Conservation (phyloP, 92 coral and sea anemone genomes). For the Zoanthus sansibaricus region DNA sequence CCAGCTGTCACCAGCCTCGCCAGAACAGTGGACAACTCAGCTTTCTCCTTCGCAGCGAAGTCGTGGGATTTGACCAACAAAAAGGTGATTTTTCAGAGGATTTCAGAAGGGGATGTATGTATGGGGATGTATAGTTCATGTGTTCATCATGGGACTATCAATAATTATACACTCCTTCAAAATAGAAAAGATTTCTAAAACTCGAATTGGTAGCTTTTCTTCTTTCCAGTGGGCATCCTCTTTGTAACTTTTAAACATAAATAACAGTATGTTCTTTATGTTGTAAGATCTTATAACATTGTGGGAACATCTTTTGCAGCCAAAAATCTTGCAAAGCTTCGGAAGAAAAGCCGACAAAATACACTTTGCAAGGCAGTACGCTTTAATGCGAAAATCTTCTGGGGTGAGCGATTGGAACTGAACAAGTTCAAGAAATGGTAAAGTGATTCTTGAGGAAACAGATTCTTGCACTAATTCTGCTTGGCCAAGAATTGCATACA, state of each 20-base stretch:
- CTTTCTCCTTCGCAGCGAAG: too few relatives aligned
- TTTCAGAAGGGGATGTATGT: too few relatives aligned
- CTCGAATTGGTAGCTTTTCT: conserved; percentile 45
- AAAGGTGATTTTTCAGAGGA: too few relatives aligned
- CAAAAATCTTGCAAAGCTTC: conserved; percentile 44
- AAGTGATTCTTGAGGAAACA: conserved; percentile 56
- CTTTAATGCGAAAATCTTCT: conserved; percentile 50
- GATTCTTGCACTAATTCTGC: not conserved
- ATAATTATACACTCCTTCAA: conserved; percentile 52
- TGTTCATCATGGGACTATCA: conserved; percentile 32
- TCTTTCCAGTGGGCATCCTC: conserved; percentile 53
- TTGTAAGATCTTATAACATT: conserved; percentile 60
- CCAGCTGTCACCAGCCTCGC: too few relatives aligned
- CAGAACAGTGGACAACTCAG: too few relatives aligned
- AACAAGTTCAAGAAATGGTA: conserved; percentile 56
- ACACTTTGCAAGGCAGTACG: conserved; percentile 60
- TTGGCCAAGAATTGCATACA: conserved; percentile 58
- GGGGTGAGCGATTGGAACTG: conserved; percentile 26
- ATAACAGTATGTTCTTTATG: conserved; percentile 55
- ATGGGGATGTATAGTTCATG: too few relatives aligned
- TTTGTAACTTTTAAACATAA: conserved; percentile 59
- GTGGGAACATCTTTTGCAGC: conserved; percentile 63
- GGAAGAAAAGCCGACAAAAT: conserved; percentile 62
- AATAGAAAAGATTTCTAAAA: conserved; percentile 60
- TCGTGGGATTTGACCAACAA: too few relatives aligned